Conservation (phyloP, 2,113 vertebrate species). For the Nothoprocta pentlandii region DNA sequence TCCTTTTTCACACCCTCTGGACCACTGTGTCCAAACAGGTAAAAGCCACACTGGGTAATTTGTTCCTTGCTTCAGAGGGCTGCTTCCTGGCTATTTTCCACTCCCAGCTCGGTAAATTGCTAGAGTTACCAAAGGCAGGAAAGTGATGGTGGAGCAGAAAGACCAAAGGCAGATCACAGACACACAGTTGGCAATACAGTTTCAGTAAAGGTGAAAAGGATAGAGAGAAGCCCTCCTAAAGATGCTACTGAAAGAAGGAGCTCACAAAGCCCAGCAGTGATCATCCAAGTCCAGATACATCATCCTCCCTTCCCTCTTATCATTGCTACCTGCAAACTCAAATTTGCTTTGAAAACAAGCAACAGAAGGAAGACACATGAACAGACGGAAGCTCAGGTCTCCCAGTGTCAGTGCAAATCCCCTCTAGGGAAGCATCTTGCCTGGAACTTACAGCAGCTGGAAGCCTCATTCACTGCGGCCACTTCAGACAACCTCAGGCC, state of each 20-base stretch:
- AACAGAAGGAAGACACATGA: conserved; percentile 8
- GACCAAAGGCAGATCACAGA: background rate
- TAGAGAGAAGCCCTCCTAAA: background rate
- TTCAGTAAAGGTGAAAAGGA: background rate
- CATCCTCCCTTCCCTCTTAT: background rate
- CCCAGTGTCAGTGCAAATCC: background rate
- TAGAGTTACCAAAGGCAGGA: background rate
- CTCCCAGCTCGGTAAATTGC: too few species aligned
- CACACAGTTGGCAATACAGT: background rate
- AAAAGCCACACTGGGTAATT: background rate
- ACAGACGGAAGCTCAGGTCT: background rate
- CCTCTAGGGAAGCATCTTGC: background rate
- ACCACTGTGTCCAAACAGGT: background rate
- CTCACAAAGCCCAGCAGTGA: background rate
- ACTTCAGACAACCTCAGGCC: conserved; percentile 90
- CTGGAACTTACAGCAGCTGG: conserved; percentile 79
- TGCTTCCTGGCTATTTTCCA: background rate
- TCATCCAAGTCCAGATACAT: background rate
- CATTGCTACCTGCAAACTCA: accelerated
- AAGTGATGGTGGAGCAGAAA: background rate
- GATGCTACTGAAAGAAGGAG: background rate
- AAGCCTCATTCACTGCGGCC: conserved; percentile 68
- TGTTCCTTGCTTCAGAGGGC: background rate
- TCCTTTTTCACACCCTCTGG: background rate
- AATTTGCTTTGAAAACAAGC: conserved; percentile 19